phyloP scores from a whole-genome alignment of 2,113 vertebrate species.

The Morone saxatilis region DNA sequence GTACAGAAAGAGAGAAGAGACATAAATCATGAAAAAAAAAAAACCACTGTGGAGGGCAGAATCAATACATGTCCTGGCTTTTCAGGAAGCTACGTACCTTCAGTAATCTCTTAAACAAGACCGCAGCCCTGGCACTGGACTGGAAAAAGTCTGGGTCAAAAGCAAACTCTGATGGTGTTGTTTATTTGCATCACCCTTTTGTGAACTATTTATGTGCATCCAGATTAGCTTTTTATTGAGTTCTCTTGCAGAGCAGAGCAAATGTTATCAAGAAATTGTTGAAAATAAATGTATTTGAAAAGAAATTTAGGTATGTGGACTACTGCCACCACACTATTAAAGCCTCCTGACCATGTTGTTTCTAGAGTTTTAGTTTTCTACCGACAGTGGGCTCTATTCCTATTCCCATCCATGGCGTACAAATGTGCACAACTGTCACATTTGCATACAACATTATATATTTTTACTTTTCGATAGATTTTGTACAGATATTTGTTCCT shows the following conservation, averaged over 20 bases:
- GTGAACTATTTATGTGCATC: constrained; percentile 16
- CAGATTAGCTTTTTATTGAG: neutral
- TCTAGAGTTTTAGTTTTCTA: neutral
- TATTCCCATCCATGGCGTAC: neutral
- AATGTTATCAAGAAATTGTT: neutral
- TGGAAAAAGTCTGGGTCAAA: neutral
- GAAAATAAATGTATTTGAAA: neutral
- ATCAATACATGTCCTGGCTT: neutral
- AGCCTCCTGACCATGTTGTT: neutral
- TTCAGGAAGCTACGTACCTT: neutral
- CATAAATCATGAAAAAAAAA: constrained; percentile 12
- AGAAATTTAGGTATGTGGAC: neutral
- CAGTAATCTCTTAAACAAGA: constrained; percentile 21
- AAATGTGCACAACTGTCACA: neutral
- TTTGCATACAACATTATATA: neutral
- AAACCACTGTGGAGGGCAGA: neutral
- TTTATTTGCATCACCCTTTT: neutral
- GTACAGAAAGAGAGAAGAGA: neutral
- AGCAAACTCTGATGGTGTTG: neutral
- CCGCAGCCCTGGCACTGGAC: neutral
- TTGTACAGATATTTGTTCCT: neutral
- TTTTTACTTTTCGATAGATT: neutral
- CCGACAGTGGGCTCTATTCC: neutral
- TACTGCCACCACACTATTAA: neutral
- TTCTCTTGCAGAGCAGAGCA: neutral